Percentiles rank a stretch among this genome's conserved stretches.
Evolutionary conservation across 2,888 invertebrate species (phyloP).

Genomic region (Schrankia costaestrigalis): DNA sequence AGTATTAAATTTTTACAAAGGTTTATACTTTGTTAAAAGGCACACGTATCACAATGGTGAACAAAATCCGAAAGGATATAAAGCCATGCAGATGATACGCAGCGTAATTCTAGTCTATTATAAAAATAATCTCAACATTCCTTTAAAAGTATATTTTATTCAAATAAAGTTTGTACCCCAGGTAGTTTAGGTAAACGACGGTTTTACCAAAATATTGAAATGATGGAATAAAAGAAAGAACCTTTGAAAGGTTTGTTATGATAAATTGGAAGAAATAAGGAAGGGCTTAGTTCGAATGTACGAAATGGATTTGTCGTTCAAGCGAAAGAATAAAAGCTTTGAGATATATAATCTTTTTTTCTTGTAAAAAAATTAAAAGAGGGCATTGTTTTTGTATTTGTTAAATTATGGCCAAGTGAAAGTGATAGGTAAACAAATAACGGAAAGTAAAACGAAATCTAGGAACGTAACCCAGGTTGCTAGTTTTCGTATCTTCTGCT

Average conservation of each 20-base stretch:
- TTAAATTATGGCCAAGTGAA: no score
- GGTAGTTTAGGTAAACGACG: constrained; percentile 19
- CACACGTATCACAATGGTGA: constrained; percentile 2
- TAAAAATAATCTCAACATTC: constrained; percentile 8
- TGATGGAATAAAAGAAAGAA: constrained; percentile 29
- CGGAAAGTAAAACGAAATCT: no score
- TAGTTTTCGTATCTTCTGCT: no score
- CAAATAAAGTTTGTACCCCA: constrained; percentile 6
- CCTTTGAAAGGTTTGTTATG: constrained; percentile 45
- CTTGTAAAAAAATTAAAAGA: constrained; percentile 10
- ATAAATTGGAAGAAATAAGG: constrained; percentile 45
- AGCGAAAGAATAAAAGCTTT: constrained; percentile 36
- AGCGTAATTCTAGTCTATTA: constrained; percentile 8
- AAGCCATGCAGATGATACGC: constrained; percentile 9
- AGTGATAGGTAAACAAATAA: no score
- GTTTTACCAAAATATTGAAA: constrained; percentile 33
- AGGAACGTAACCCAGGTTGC: no score
- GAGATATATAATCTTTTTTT: constrained; percentile 28
- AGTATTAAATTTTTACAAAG: no score
- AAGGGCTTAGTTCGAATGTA: constrained; percentile 37
- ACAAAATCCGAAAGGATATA: constrained; percentile 7
- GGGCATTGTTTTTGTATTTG: no score
- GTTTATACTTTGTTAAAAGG: no score
- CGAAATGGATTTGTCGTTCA: constrained; percentile 37
- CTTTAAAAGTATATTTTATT: constrained; percentile 11